Conservation (phyloP, 2,113 vertebrate genomes). For the Oxyruncus cristatus region DNA sequence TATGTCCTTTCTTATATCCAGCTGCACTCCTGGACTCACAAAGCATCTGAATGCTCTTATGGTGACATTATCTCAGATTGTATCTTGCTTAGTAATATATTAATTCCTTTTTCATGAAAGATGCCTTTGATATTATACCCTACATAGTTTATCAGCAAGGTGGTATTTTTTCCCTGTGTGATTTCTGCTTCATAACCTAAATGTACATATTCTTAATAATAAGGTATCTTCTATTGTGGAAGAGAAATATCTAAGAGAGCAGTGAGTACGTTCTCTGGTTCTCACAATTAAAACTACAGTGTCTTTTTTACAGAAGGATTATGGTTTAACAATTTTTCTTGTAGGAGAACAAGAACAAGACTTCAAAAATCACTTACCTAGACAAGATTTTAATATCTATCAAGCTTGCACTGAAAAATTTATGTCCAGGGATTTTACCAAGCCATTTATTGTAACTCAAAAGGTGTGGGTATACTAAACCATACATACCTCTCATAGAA, state of each 20-base stretch:
- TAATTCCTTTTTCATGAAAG: not conserved
- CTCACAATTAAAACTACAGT: not conserved
- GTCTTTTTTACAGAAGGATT: not conserved
- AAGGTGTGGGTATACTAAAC: not conserved
- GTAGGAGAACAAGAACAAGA: not conserved
- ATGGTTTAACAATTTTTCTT: not conserved
- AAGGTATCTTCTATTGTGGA: not conserved
- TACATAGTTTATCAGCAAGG: not conserved
- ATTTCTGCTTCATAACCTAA: not conserved
- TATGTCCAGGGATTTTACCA: not conserved
- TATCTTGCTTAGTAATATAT: not conserved
- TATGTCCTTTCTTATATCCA: not conserved
- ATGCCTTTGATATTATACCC: not conserved
- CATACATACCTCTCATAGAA: not conserved
- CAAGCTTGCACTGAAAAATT: not conserved
- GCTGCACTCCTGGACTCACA: not conserved
- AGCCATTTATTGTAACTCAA: not conserved
- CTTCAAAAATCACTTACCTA: not conserved
- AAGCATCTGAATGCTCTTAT: not conserved
- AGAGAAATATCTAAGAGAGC: not conserved
- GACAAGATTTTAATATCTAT: not conserved
- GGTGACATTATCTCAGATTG: not conserved
- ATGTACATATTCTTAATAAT: not conserved
- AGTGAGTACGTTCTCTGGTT: not conserved
- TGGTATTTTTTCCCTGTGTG: not conserved